Conservation (phyloP, 2,113 vertebrate species). For the Hemiscyllium ocellatum region DNA sequence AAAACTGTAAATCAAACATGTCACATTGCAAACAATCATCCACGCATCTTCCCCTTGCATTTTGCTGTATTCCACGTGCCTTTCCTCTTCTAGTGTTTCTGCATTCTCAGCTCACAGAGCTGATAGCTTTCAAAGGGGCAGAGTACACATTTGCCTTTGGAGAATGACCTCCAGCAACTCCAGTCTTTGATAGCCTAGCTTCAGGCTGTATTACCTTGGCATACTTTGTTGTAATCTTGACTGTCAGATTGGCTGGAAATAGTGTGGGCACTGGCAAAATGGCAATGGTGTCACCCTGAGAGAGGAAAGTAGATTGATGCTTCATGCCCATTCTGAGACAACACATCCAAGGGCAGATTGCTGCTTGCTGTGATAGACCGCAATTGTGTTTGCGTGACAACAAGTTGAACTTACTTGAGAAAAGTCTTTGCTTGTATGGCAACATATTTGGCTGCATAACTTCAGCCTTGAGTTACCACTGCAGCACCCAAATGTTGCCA, state of each 20-base stretch:
- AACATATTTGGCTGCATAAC: neutral
- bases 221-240: neutral
- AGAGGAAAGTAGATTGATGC: neutral
- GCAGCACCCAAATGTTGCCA: neutral
- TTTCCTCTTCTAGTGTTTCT: neutral
- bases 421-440: too few relatives aligned
- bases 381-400: neutral
- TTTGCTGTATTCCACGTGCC: neutral
- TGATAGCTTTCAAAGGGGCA: neutral
- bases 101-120: neutral
- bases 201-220: neutral
- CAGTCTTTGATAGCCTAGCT: neutral
- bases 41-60: neutral
- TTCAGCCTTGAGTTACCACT: neutral
- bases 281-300: neutral
- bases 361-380: neutral
- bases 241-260: neutral
- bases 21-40: neutral
- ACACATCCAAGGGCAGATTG: neutral
- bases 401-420: neutral
- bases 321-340: neutral
- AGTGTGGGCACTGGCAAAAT: neutral
- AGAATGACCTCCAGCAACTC: neutral
- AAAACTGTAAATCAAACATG: neutral
- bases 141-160: neutral